These are phyloP conservation scores for Cottoperca gobio DNA, from an alignment of 2,797 vertebrate genomes.

Conservation along the genomic window DNA sequence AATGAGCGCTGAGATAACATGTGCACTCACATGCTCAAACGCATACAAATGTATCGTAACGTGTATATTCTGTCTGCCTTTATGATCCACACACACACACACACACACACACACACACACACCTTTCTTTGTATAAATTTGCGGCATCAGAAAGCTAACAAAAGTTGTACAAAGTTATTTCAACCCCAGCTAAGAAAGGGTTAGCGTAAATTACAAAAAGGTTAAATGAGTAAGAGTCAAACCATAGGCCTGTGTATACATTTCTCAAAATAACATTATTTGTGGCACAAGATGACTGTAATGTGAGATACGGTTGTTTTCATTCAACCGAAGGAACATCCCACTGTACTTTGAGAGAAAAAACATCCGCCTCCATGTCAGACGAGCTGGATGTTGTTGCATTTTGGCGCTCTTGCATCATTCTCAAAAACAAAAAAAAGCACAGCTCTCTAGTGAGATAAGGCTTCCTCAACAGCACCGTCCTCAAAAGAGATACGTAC, in stretches of 20 bases:
- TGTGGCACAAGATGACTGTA: conserved; percentile 29
- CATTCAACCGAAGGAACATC: conserved; percentile 36
- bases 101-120: conserved; percentile 7
- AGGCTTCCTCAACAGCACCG: conserved; percentile 15
- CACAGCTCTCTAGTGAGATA: conserved; percentile 44
- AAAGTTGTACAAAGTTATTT: background rate
- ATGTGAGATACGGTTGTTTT: conserved; percentile 45
- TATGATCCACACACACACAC: background rate
- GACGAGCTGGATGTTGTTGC: conserved; percentile 56
- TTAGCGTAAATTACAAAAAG: too few species aligned
- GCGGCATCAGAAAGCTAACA: background rate
- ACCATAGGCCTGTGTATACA: conserved; percentile 18
- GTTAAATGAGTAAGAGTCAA: conserved; percentile 3
- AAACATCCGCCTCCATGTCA: conserved; percentile 48
- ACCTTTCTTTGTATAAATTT: background rate
- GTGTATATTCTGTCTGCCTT: background rate
- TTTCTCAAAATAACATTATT: conserved; percentile 40
- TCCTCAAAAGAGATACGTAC: conserved; percentile 6
- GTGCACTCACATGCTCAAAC: conserved; percentile 16
- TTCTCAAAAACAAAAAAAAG: conserved; percentile 59
- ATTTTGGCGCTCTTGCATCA: conserved; percentile 72
- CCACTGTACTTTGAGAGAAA: conserved; percentile 27
- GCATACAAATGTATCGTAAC: background rate
- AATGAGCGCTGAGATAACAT: conserved; percentile 37
- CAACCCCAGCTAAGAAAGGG: conserved; percentile 1